Evolutionary conservation across 92 coral and sea anemone genomes (phyloP), one percentile per base, ranked within the genome.

Genomic region (Micromussa lordhowensis): DNA sequence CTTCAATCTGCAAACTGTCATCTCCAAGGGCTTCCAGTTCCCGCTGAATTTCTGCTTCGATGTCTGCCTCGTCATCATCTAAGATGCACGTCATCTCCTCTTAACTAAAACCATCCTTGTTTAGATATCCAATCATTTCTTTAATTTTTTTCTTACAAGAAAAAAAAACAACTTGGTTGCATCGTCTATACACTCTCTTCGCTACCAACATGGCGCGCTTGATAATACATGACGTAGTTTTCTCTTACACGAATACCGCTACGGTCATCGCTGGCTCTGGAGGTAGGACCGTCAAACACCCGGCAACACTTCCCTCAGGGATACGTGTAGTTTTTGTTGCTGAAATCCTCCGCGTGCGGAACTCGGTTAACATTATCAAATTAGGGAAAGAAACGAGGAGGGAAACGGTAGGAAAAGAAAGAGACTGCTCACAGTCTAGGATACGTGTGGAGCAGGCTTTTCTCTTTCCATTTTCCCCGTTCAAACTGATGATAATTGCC

Each of bases 31-130:
- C 98, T 68, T 94, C 99, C 12, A 96, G 88, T 70, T 98, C 96
- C n/a, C 96, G 91, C 93, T 93, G 96, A 85, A 98, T 98, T 82
- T 96, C 98, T n/a, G 95, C 98, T 79, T 96, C 99, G 24, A 98
- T 95, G 64, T 98, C 99, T 0, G 89, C 93, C 28, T 94, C 95
- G 82, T 96, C 96, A 61, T 93, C 91, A 83, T 89, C 98, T 66
- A 86, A 80, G 57, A 90, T 86, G 61, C 94, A 90, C 18, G 98
- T 98, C 99, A 98, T 98, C 73, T 81, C 82, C 82, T 76, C 84
- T 88, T 35, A 86, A 7, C 71, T 85, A 79, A 61, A 71, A 5
- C 58, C 57, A 82, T 78, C 40, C 54, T 55, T 36, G 14, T 82
- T 32, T 70, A 78, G 68, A 70, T 29, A 51, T 53, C 57, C 17